Evolutionary conservation across 2,113 vertebrate species (phyloP), one percentile per base, ranked within the genome.

Genomic region (Cettia cetti): DNA sequence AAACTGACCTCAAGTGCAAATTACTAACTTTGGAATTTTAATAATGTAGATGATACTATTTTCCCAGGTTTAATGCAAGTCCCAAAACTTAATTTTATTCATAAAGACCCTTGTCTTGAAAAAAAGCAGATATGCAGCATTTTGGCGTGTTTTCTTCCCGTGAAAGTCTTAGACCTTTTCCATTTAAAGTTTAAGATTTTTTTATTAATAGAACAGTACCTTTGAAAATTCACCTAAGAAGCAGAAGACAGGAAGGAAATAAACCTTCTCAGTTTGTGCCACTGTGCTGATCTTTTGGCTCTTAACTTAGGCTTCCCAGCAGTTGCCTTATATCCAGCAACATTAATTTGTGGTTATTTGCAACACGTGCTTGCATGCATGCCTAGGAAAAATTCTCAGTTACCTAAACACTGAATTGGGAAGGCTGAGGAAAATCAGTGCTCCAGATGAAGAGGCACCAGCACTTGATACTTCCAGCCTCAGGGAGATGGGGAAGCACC

Each of bases 401-500:
- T 54, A 11, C 15, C 28, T 20, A 15, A 57, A 12, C 8, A 44
- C 33, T 37, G 54, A 3, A 15, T 4, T 60, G 56, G 37, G 0
- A 0, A 44, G 39, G 18, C 8, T 42, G 50, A 82, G 20, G 31
- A 18, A 35, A 76, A 71, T 9, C 54, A 13, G 42, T 5, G 33
- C 8, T 49, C 3, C 26, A 6, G 27, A 15, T 20, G 37, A 26
- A 33, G 40, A 35, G 8, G 8, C 23, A 13, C 12, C 74, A 6
- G 27, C 0, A 2, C 68, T 50, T 0, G 40, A 20, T 9, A 0
- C 21, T 30, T 40, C 2, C 21, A 66, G 52, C 47, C 3, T 1
- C 3, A 2, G 28, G 0, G 13, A 45, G 57, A 44, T 3, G 30
- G 8, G 1, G 42, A 22, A 30, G 57, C 8, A 19, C 15, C 20